Evolutionary conservation across 2,113 vertebrate genomes (phyloP).

Genomic region (Lates calcarifer): DNA sequence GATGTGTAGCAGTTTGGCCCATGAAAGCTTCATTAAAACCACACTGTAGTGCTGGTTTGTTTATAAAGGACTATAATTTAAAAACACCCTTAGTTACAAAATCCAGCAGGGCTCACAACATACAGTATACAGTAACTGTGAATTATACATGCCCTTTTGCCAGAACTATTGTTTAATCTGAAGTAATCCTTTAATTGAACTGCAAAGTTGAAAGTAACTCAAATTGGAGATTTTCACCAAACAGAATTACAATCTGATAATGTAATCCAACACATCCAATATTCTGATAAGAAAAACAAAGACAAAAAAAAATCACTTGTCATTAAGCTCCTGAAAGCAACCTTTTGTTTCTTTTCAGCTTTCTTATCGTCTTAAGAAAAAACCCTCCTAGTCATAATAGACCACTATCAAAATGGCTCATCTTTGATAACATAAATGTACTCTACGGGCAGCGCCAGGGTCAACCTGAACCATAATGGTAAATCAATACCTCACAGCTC

Average conservation of each 20-base stretch:
- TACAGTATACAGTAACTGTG: not conserved
- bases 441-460: constrained; percentile 33
- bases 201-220: constrained; percentile 1
- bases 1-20: no score
- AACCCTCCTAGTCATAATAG: constrained; percentile 13
- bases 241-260: constrained; percentile 7
- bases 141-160: not conserved
- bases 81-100: not conserved
- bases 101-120: not conserved
- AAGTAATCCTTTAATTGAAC: constrained; percentile 27
- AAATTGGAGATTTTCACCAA: constrained; percentile 4
- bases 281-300: constrained; percentile 27
- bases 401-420: constrained; percentile 28
- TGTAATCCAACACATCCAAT: constrained; percentile 1
- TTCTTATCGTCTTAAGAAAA: not conserved
- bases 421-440: constrained; percentile 45
- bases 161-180: not conserved
- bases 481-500: constrained; percentile 66
- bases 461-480: constrained; percentile 54
- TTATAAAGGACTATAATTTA: no score
- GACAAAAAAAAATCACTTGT: not conserved
- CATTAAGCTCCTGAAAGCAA: not conserved
- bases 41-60: no score
- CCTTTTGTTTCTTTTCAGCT: constrained; percentile 19
- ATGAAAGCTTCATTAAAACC: no score